These are phyloP conservation scores for Cephus rjabovi DNA, from an alignment of 2,888 invertebrate species.

Conservation along the genomic window DNA sequence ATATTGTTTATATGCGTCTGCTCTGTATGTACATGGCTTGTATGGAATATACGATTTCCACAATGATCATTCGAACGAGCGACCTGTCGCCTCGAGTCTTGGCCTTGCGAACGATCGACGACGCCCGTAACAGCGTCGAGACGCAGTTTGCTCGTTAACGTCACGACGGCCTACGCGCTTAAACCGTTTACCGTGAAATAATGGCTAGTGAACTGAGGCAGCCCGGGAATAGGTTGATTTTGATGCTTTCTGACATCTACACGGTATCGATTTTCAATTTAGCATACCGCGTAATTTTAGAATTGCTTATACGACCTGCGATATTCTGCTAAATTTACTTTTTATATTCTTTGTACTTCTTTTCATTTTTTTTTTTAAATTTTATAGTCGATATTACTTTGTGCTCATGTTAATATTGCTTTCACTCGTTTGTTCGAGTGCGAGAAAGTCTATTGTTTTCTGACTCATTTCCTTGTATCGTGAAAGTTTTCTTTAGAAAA, in stretches of 20 bases:
- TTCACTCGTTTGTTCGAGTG: background rate
- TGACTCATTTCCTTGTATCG: background rate
- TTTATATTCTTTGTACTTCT: background rate
- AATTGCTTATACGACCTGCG: background rate
- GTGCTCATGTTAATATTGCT: background rate
- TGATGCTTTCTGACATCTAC: background rate
- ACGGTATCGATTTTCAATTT: background rate
- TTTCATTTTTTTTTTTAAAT: background rate
- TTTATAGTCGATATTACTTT: background rate
- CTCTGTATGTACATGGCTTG: background rate
- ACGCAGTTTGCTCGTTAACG: background rate
- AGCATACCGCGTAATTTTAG: background rate
- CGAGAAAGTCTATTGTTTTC: background rate
- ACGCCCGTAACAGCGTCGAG: background rate
- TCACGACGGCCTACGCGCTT: background rate
- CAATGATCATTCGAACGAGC: background rate
- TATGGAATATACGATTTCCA: background rate
- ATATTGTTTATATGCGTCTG: background rate
- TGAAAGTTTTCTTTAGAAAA: background rate
- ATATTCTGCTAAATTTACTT: background rate
- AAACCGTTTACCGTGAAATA: background rate
- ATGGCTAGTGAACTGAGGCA: background rate
- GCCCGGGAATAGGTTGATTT: background rate
- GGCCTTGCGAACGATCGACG: background rate
- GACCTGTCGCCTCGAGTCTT: background rate